Percentiles rank a stretch among this genome's conserved stretches.
Evolutionary conservation across 2,113 vertebrate species (phyloP).

Genomic region (Genyomyrus donnyi): DNA sequence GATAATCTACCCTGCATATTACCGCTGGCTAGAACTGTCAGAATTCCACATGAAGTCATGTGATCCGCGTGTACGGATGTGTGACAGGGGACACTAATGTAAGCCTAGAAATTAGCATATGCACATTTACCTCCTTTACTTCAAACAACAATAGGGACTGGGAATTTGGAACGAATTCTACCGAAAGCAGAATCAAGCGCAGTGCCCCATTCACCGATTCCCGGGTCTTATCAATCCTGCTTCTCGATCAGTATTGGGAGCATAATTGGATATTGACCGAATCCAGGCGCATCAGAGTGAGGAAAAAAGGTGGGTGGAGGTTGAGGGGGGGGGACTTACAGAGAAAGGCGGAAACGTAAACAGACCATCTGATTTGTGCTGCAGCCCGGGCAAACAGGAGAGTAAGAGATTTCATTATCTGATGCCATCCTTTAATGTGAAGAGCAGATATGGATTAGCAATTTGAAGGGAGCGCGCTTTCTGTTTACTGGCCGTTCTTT

Average conservation of each 20-base stretch:
- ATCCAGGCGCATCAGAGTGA: constrained; percentile 20
- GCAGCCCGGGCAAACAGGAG: constrained; percentile 25
- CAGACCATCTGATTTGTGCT: constrained; percentile 26
- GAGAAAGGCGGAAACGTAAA: constrained; percentile 34
- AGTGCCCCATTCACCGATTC: too few relatives aligned
- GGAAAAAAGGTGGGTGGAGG: constrained; percentile 14
- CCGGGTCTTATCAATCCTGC: neutral
- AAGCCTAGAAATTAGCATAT: neutral
- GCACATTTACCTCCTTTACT: neutral
- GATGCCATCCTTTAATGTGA: constrained; percentile 34
- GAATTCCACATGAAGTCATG: neutral
- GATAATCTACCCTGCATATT: neutral
- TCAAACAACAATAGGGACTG: neutral
- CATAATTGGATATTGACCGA: constrained; percentile 53
- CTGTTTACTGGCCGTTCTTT: neutral
- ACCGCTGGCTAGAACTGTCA: neutral
- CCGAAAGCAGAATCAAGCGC: neutral
- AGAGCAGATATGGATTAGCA: constrained; percentile 34
- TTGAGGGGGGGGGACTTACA: constrained; percentile 31
- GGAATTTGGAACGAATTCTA: neutral
- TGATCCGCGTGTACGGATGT: neutral
- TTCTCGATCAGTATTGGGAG: constrained; percentile 24
- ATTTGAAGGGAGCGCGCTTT: constrained; percentile 22
- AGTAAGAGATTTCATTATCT: constrained; percentile 45
- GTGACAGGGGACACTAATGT: neutral